phyloP scores from a whole-genome alignment of 2,888 invertebrate species.

The Dorcus hopei region DNA sequence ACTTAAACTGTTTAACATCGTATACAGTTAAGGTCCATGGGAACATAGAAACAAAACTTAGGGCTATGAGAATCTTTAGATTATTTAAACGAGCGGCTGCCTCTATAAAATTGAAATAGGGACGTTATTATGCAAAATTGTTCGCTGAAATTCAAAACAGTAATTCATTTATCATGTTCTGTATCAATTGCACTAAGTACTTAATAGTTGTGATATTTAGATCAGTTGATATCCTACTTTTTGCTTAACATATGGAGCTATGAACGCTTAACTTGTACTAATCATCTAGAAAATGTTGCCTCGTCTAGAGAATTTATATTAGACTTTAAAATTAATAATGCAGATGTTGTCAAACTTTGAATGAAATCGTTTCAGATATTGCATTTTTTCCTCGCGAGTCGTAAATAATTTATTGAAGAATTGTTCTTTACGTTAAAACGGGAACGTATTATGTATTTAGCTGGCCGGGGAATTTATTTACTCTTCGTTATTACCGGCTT shows the following conservation, averaged over 20 bases:
- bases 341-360: conserved; percentile 4
- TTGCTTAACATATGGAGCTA: conserved; percentile 28
- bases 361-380: too few species aligned
- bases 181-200: conserved; percentile 18
- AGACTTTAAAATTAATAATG: conserved; percentile 14
- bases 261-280: conserved; percentile 15
- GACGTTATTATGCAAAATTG: neutral
- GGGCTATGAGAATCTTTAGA: conserved; percentile 15
- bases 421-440: too few species aligned
- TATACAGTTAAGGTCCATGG: conserved; percentile 16
- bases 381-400: too few species aligned
- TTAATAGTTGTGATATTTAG: conserved; percentile 16
- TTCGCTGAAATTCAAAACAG: conserved; percentile 1
- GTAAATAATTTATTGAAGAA: too few species aligned
- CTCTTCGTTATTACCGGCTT: too few species aligned
- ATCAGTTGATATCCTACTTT: conserved; percentile 25
- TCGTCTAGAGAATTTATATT: conserved; percentile 16
- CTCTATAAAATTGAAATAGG: conserved; percentile 13
- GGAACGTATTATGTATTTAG: too few species aligned
- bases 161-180: conserved; percentile 21
- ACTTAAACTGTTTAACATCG: neutral
- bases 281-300: conserved; percentile 26
- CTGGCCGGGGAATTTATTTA: too few species aligned
- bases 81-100: conserved; percentile 20
- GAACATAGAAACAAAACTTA: conserved; percentile 20